Base-by-base conservation (phyloP, 2,113 vertebrate genomes). In the Orcinus orca region DNA sequence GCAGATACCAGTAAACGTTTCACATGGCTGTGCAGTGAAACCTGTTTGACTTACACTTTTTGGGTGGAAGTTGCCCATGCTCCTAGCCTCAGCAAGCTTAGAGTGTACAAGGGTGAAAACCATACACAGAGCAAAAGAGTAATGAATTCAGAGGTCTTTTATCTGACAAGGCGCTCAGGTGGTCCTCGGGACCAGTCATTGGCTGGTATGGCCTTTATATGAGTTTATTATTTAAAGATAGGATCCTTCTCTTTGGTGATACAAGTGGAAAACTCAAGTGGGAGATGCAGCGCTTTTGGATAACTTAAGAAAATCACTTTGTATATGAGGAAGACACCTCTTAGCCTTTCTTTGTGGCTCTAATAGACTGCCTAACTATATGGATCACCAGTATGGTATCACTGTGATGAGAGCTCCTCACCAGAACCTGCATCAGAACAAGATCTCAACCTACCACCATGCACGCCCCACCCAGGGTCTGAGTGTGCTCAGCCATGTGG, bases 291-390 rank as follows among this genome's bases (percentile, higher is more conserved):
- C 44, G 90, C 47, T 95, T 53, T 53, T 8, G 25, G 36, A 31
- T 84, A 88, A 76, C 70, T 93, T 94, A 62, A 62, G 38, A 94
- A 88, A 88, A 91, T 76, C 65, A 25, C 82, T 14, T 68, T 50
- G 65, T 44, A 55, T 60, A 10, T 62, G 38, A 93, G 65, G 47
- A 92, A 36, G 83, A 44, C 31, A n/a, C 38, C 62, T 68, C 20
- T 33, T 74, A 84, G 38, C 25, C 21, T 38, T 55, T 68, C 71
- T 38, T 13, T 63, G 29, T 67, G 47, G 9, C 31, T 88, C 8
- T 55, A 33, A 58, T 15, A 47, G 9, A 67, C 29, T 26, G 18
- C 47, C 71, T 84, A 41, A 26, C 18, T 11, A 4, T 21, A 8
- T n/a, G 74, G 73, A 47, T 62, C 38, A 21, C n/a, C 44, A 41